These are phyloP conservation scores for Cyrtodaria siliqua DNA, from an alignment of 2,888 invertebrate species.

Conservation along the genomic window DNA sequence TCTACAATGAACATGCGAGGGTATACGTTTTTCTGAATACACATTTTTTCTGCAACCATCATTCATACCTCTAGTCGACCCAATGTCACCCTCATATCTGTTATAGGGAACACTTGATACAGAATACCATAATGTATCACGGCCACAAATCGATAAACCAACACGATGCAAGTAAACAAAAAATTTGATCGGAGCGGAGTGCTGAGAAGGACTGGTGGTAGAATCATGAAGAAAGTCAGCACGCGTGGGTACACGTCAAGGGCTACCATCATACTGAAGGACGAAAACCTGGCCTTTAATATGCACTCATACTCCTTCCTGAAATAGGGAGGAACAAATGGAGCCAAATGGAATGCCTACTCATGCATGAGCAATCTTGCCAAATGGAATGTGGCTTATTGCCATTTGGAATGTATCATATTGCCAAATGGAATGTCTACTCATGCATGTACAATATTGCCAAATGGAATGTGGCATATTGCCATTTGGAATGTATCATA, in stretches of 20 bases:
- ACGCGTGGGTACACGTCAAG: conserved; percentile 56
- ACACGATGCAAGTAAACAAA: conserved; percentile 52
- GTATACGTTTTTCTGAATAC: too few relatives aligned
- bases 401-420: too few relatives aligned
- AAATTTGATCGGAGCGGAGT: conserved; percentile 36
- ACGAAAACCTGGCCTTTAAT: conserved; percentile 16
- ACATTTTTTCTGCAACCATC: too few relatives aligned
- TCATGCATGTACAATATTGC: too few relatives aligned
- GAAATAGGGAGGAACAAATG: conserved; percentile 2
- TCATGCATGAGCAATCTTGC: too few relatives aligned
- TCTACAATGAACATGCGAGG: too few relatives aligned
- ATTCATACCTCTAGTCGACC: conserved; percentile 9
- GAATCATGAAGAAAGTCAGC: conserved; percentile 49
- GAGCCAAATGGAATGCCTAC: background rate
- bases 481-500: too few relatives aligned
- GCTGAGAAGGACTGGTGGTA: conserved; percentile 46
- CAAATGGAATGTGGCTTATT: too few relatives aligned
- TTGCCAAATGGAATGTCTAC: too few relatives aligned
- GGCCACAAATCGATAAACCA: conserved; percentile 30
- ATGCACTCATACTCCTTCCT: conserved; percentile 37
- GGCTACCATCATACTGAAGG: conserved; percentile 23
- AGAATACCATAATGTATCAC: conserved; percentile 19
- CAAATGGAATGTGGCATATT: too few relatives aligned
- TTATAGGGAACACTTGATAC: conserved; percentile 6
- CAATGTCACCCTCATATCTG: conserved; percentile 9